Evolutionary conservation across 1,140 invertebrate genomes (phyloP).

Genomic region (Cepaea nemoralis): DNA sequence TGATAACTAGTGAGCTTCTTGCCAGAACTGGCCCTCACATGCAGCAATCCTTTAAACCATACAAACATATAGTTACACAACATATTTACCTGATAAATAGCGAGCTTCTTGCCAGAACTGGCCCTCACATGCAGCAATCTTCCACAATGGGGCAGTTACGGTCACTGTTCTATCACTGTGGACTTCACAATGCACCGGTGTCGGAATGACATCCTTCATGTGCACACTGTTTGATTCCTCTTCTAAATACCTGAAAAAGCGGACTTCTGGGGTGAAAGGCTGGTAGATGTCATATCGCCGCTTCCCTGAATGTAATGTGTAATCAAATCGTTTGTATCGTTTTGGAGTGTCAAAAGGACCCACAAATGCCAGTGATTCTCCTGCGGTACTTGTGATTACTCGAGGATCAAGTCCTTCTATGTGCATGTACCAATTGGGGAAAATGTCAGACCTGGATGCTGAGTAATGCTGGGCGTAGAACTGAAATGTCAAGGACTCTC

Average conservation of each 20-base stretch:
- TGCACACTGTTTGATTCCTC: conserved; percentile 42
- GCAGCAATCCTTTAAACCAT: too few relatives aligned
- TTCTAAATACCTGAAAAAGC: conserved; percentile 43
- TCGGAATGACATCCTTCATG: conserved; percentile 24
- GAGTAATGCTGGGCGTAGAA: conserved; percentile 59
- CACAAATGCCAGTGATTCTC: conserved; percentile 59
- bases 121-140: conserved; percentile 14
- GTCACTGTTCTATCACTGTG: not conserved
- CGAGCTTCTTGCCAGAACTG: conserved; percentile 29
- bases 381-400: conserved; percentile 55
- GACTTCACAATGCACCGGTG: not conserved
- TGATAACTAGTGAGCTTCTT: too few relatives aligned
- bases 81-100: conserved; percentile 36
- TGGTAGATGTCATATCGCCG: conserved; percentile 54
- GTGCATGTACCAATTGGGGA: conserved; percentile 60
- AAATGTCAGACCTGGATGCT: conserved; percentile 53
- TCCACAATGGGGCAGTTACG: not conserved
- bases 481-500: conserved; percentile 47
- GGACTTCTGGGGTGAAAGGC: conserved; percentile 56
- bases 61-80: too few relatives aligned
- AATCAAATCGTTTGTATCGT: conserved; percentile 59
- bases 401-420: conserved; percentile 46
- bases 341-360: conserved; percentile 50
- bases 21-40: too few relatives aligned
- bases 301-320: conserved; percentile 47